Percentiles rank a stretch among this genome's conserved stretches.
Conservation (phyloP, 2,113 vertebrate genomes). For the Chitala chitala region DNA sequence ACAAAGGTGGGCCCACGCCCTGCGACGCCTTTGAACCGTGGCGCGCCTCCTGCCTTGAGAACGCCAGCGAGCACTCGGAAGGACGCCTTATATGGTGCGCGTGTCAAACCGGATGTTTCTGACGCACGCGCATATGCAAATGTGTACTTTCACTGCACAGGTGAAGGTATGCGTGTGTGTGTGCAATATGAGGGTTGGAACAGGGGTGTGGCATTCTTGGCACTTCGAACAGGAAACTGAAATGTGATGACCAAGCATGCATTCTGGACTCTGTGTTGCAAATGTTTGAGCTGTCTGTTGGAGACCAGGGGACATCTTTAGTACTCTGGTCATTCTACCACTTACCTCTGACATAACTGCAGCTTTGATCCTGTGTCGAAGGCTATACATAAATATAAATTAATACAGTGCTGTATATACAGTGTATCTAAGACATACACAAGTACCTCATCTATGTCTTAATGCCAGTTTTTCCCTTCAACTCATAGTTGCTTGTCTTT, state of each 20-base stretch:
- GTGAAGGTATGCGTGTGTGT: background rate
- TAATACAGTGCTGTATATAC: too few species aligned
- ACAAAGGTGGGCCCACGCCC: conserved; percentile 11
- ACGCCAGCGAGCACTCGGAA: background rate
- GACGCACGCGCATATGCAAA: background rate
- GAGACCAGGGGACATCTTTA: too few species aligned
- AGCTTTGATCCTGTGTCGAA: too few species aligned
- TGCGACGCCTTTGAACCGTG: background rate
- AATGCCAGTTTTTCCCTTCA: too few species aligned
- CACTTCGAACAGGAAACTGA: background rate
- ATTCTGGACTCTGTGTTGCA: background rate
- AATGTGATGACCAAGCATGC: background rate
- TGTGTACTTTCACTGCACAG: background rate
- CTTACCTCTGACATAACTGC: too few species aligned
- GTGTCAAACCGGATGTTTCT: background rate
- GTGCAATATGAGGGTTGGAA: background rate
- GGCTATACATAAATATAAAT: too few species aligned
- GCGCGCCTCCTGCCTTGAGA: background rate
- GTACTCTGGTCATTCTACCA: too few species aligned
- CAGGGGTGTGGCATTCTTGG: background rate
- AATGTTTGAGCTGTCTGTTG: too few species aligned
- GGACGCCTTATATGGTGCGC: background rate
- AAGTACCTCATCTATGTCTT: too few species aligned
- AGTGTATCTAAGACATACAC: too few species aligned
- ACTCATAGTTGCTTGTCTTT: too few species aligned